Evolutionary conservation across 2,797 vertebrate species (phyloP).

Genomic region (Squalus acanthias): DNA sequence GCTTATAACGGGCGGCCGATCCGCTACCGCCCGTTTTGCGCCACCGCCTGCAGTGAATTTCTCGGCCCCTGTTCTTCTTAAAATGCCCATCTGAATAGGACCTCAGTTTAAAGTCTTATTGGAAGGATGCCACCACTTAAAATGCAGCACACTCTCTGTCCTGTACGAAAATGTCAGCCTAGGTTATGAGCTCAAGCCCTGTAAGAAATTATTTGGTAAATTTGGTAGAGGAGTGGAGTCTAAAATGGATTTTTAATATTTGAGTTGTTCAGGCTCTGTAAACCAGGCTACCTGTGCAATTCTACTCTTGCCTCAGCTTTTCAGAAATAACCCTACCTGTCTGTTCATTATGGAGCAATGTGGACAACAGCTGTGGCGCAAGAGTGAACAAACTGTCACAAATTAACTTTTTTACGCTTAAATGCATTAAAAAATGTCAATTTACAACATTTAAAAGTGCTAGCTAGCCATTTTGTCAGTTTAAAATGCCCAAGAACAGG

Average conservation of each 20-base stretch:
- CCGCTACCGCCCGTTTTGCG: no score
- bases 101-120: not conserved
- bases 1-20: no score
- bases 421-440: not conserved
- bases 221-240: not conserved
- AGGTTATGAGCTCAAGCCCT: not conserved
- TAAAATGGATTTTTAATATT: not conserved
- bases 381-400: no score
- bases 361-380: no score
- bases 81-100: not conserved
- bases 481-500: not conserved
- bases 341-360: not conserved
- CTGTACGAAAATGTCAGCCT: not conserved
- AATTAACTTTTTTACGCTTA: not conserved
- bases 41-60: no score
- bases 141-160: not conserved
- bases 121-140: not conserved
- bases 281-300: not conserved
- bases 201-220: not conserved
- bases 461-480: not conserved
- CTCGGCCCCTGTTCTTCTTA: not conserved
- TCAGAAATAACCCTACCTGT: not conserved
- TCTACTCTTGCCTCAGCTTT: not conserved
- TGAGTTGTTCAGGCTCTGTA: not conserved
- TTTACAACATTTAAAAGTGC: not conserved